phyloP scores from a whole-genome alignment of 2,888 invertebrate species.

The Molanna angustata region DNA sequence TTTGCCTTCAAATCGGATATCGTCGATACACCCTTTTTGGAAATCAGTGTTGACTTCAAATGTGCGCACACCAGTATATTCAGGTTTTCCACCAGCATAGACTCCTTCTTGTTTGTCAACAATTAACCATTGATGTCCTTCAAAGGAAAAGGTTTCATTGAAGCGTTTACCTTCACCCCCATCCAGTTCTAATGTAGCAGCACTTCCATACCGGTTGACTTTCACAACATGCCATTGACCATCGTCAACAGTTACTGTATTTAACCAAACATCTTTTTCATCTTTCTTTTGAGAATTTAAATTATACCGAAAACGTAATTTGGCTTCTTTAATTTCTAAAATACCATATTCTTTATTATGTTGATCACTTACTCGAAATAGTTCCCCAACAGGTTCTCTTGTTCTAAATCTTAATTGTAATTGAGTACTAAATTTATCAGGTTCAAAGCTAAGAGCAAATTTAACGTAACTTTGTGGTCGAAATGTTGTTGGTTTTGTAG shows the following conservation, averaged over 20 bases:
- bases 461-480: conserved; percentile 52
- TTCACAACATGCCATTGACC: conserved; percentile 57
- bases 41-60: conserved; percentile 49
- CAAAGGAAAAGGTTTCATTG: conserved; percentile 46
- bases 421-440: conserved; percentile 47
- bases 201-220: conserved; percentile 48
- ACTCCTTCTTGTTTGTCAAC: conserved; percentile 50
- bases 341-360: conserved; percentile 51
- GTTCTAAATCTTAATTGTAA: conserved; percentile 57
- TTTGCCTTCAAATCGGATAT: conserved; percentile 48
- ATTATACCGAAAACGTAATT: conserved; percentile 50
- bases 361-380: conserved; percentile 50
- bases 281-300: conserved; percentile 48
- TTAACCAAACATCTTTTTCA: conserved; percentile 46
- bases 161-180: conserved; percentile 52
- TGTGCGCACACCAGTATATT: conserved; percentile 47
- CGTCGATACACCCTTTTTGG: conserved; percentile 40
- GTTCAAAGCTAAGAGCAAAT: conserved; percentile 52
- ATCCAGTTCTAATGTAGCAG: conserved; percentile 52
- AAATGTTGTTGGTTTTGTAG: conserved; percentile 48
- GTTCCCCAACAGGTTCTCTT: conserved; percentile 50
- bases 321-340: conserved; percentile 43
- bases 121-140: conserved; percentile 47
- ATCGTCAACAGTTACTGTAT: conserved; percentile 47
- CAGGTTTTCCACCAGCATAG: conserved; percentile 51